A percentile compares a stretch with the other conserved stretches of the same genome.
Conservation (phyloP, 2,888 invertebrate species). For the Noctua comes region DNA sequence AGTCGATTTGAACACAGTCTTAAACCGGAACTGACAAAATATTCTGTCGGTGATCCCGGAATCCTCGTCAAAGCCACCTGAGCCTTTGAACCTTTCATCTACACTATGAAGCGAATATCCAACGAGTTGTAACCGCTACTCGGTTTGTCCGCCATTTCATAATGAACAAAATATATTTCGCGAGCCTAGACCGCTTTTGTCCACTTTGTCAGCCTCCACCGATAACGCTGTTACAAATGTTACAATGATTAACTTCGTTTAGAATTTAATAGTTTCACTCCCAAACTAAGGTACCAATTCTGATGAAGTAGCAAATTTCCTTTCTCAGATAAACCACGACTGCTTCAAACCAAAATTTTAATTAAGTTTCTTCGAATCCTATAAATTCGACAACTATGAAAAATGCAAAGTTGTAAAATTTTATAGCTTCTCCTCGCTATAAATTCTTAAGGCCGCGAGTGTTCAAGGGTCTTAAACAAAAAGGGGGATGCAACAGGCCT, state of each 20-base stretch:
- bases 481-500: constrained; percentile 61
- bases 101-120: constrained; percentile 53
- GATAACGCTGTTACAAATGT: constrained; percentile 11
- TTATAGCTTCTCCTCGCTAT: constrained; percentile 44
- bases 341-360: constrained; percentile 13
- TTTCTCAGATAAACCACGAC: constrained; percentile 17
- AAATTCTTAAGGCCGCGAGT: constrained; percentile 40
- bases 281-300: constrained; percentile 24
- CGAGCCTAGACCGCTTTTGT: constrained; percentile 25
- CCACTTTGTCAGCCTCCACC: constrained; percentile 16
- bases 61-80: constrained; percentile 49
- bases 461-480: constrained; percentile 45
- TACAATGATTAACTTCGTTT: constrained; percentile 49
- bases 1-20: constrained; percentile 55
- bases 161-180: constrained; percentile 40
- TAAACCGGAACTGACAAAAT: constrained; percentile 57
- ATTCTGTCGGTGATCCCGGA: constrained; percentile 49
- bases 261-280: constrained; percentile 44
- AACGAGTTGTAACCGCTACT: constrained; percentile 41
- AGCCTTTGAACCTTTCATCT: constrained; percentile 58
- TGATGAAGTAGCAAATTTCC: constrained; percentile 19
- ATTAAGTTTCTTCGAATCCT: constrained; percentile 30
- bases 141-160: constrained; percentile 33
- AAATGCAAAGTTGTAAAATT: constrained; percentile 55
- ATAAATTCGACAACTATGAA: constrained; percentile 47